phyloP scores from a whole-genome alignment of 2,797 vertebrate species.

The Peromyscus aztecus region DNA sequence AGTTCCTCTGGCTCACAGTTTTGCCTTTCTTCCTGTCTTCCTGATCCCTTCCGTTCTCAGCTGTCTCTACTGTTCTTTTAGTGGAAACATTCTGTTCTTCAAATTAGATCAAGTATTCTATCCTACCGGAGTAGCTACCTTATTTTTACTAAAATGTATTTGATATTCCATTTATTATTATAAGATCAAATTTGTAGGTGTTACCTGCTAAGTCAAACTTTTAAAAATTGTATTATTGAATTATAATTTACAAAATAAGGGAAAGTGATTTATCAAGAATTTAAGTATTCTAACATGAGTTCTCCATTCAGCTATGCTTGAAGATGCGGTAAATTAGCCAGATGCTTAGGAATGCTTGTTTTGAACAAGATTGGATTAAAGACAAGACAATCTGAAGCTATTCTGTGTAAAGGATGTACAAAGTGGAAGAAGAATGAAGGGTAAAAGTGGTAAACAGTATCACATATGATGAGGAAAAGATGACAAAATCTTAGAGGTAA shows the following conservation, averaged over 20 bases:
- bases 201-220: background rate
- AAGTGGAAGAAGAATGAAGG: background rate
- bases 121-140: background rate
- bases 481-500: background rate
- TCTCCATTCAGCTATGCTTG: background rate
- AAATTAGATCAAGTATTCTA: background rate
- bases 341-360: background rate
- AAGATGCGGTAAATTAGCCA: conserved; percentile 14
- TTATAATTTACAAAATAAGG: conserved; percentile 21
- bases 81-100: background rate
- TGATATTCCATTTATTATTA: background rate
- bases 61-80: background rate
- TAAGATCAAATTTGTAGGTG: background rate
- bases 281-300: conserved; percentile 12
- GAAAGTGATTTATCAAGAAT: conserved; percentile 37
- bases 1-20: background rate
- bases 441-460: conserved; percentile 25
- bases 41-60: background rate
- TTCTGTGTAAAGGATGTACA: background rate
- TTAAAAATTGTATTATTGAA: conserved; percentile 9
- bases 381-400: background rate
- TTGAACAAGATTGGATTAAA: conserved; percentile 31
- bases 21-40: background rate
- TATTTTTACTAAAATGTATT: conserved; percentile 30
- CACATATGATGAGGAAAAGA: conserved; percentile 28